Evolutionary conservation across 2,888 invertebrate species (phyloP).

Genomic region (Volucella bombylans): DNA sequence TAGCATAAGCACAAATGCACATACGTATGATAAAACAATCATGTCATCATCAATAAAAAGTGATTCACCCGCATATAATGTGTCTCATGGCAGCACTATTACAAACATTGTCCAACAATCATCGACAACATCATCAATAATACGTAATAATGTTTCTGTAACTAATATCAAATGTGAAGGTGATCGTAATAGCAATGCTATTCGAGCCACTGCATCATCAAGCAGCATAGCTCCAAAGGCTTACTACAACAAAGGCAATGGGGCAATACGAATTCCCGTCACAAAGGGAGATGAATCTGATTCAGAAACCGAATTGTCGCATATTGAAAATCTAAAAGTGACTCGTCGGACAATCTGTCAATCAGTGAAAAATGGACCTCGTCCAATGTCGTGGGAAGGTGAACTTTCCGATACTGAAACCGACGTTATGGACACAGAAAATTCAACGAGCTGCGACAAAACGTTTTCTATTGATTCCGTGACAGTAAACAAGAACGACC

Average conservation of each 20-base stretch:
- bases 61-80: slow-evolving; percentile 53
- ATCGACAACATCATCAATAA: slow-evolving; percentile 75
- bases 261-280: slow-evolving; percentile 77
- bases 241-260: slow-evolving; percentile 78
- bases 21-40: slow-evolving; percentile 35
- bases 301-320: slow-evolving; percentile 81
- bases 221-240: slow-evolving; percentile 76
- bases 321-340: slow-evolving; percentile 83
- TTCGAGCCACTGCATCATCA: slow-evolving; percentile 73
- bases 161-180: slow-evolving; percentile 88
- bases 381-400: slow-evolving; percentile 98
- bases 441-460: slow-evolving; percentile 75
- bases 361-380: slow-evolving; percentile 82
- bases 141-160: slow-evolving; percentile 87
- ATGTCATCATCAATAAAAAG: slow-evolving; percentile 71
- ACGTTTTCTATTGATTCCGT: slow-evolving; percentile 47
- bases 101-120: slow-evolving; percentile 64
- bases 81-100: slow-evolving; percentile 65
- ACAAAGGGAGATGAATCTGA: slow-evolving; percentile 81
- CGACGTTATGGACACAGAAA: slow-evolving; percentile 83
- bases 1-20: slow-evolving; percentile 29
- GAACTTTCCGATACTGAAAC: slow-evolving; percentile 91
- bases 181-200: slow-evolving; percentile 75
- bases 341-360: slow-evolving; percentile 83
- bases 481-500: slow-evolving; percentile 79